Evolutionary conservation across 2,113 vertebrate genomes (phyloP).

Genomic region (Trachemys scripta): DNA sequence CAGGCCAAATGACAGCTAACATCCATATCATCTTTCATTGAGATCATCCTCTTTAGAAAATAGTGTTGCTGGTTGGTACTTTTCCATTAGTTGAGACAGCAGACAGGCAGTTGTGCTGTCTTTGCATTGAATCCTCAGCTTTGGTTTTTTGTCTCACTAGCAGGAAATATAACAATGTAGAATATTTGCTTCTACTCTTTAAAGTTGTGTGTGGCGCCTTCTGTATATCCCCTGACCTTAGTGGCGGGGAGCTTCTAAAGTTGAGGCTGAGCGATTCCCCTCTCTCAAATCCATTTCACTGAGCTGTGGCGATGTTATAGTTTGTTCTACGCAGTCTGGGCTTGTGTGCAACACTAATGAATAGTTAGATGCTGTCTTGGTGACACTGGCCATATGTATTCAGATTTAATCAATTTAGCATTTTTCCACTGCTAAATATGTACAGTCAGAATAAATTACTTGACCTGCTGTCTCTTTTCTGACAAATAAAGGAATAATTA

Average conservation of each 20-base stretch:
- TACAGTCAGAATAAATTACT: not conserved
- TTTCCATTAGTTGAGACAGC: constrained; percentile 42
- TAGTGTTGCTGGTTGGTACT: constrained; percentile 34
- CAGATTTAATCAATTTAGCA: not conserved
- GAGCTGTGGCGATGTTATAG: not conserved
- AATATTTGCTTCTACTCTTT: constrained; percentile 20
- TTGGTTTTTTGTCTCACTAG: constrained; percentile 34
- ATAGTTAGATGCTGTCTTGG: not conserved
- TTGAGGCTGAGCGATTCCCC: not conserved
- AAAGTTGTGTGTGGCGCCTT: constrained; percentile 2
- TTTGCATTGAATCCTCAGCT: constrained; percentile 25
- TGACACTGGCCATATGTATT: not conserved
- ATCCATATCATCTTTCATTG: accelerated
- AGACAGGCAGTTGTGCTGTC: not conserved
- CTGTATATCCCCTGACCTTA: constrained; percentile 16
- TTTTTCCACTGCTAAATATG: not conserved
- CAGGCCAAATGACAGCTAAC: not conserved
- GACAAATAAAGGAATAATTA: not conserved
- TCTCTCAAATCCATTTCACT: not conserved
- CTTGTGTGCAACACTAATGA: not conserved
- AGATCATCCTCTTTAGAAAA: not conserved
- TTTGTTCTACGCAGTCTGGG: not conserved
- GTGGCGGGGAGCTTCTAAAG: not conserved
- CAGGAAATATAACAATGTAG: constrained; percentile 27
- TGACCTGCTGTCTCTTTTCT: not conserved